phyloP scores from a whole-genome alignment of 2,113 vertebrate species.

The Zosterops lateralis region DNA sequence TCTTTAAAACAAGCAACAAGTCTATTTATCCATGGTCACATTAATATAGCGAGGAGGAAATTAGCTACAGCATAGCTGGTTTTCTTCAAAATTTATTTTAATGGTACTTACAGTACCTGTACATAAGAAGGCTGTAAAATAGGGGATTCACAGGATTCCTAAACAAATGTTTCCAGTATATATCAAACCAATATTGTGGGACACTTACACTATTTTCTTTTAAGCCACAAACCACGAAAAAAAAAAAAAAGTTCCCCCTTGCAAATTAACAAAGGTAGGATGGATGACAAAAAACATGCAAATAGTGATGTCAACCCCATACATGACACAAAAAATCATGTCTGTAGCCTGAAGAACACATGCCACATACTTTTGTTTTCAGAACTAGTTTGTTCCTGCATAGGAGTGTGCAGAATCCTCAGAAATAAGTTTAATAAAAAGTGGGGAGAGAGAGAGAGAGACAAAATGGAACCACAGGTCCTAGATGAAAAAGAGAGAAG shows the following conservation, averaged over 20 bases:
- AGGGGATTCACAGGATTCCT: background rate
- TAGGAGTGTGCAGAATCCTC: background rate
- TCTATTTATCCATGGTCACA: background rate
- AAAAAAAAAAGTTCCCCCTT: background rate
- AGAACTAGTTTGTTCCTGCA: background rate
- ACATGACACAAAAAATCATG: accelerated
- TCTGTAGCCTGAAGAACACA: background rate
- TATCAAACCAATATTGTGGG: background rate
- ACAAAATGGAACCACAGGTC: background rate
- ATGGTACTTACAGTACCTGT: background rate
- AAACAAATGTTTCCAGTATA: background rate
- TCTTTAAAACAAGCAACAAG: background rate
- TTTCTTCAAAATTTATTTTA: background rate
- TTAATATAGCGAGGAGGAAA: background rate
- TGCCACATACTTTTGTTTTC: background rate
- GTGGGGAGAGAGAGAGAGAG: no score
- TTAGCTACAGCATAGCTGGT: background rate
- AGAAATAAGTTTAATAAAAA: background rate
- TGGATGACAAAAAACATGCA: background rate
- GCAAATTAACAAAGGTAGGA: background rate
- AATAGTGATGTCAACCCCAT: background rate
- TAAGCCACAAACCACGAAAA: background rate
- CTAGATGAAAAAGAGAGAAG: background rate
- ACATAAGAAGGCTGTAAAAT: background rate
- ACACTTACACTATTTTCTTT: background rate